phyloP scores from a whole-genome alignment of 1,140 invertebrate genomes.

The Euschistus heros region DNA sequence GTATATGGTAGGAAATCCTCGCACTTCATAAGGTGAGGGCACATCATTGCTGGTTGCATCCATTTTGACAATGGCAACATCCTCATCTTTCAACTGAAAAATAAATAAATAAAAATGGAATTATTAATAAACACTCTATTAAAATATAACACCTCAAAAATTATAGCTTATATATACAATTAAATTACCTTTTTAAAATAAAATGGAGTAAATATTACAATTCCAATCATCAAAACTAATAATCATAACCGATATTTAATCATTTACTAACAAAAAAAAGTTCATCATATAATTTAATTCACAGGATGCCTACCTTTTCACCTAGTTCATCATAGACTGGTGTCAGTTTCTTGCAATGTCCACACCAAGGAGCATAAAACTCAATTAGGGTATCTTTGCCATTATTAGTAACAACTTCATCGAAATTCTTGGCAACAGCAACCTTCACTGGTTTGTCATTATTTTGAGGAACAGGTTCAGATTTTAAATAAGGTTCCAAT shows the following conservation, averaged over 20 bases:
- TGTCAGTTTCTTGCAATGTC: slow-evolving; percentile 93
- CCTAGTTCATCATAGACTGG: slow-evolving; percentile 92
- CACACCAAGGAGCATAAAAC: slow-evolving; percentile 99
- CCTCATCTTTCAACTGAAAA: slow-evolving; percentile 67
- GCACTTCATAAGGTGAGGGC: slow-evolving; percentile 80
- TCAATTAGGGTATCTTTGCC: slow-evolving; percentile 90
- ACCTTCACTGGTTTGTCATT: slow-evolving; percentile 79
- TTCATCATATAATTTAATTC: too few relatives aligned
- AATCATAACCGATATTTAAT: background rate
- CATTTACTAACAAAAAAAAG: too few relatives aligned
- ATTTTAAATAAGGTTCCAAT: slow-evolving; percentile 89
- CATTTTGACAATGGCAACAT: slow-evolving; percentile 91
- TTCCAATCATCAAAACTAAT: too few relatives aligned
- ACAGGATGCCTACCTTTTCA: slow-evolving; percentile 52
- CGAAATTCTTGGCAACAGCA: slow-evolving; percentile 94
- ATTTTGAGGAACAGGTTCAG: slow-evolving; percentile 79
- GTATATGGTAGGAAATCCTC: slow-evolving; percentile 94
- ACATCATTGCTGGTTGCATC: slow-evolving; percentile 99
- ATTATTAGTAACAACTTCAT: slow-evolving; percentile 85
- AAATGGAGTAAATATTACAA: background rate
- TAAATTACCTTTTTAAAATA: background rate
- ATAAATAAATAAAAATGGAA: slow-evolving; percentile 24
- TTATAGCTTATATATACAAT: background rate
- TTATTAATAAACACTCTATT: background rate
- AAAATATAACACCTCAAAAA: slow-evolving; percentile 10